Base-by-base conservation (phyloP, 2,888 invertebrate genomes). In the Drosophila dives region DNA sequence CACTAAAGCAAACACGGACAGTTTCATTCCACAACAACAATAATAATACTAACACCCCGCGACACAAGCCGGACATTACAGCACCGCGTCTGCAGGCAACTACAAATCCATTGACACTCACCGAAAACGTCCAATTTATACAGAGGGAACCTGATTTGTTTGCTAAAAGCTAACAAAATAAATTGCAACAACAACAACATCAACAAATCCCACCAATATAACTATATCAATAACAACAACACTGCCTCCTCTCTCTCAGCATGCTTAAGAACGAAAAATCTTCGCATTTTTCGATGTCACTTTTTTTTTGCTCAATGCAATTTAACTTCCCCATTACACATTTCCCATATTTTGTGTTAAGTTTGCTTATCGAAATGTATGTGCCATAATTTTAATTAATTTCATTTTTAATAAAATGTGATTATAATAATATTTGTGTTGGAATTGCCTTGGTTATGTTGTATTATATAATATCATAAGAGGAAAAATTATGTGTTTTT, bases 51-150 rank as follows among this genome's bases (percentile, higher is more conserved):
- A 77, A 73, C 72, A 89, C 91, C 71, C 69, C 84, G 75, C 91
- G 90, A 75, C 90, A 91, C 79, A 92, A 91, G 90, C 81, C 94
- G 79, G 93, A 93, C 88, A 94, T 94, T 79, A 94, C 94, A 61
- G 94, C 94, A 77, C 93, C 93, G 70, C 93, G 93, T 86, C 92
- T 95, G 81, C 92, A 94, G 76, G 94, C 94, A 55, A 94, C 94
- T 74, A 94, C 94, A 78, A 95, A 94, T 92, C 94, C 94, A 67
- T 93, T 93, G 91, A 94, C 93, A 61, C 93, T 94, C 74, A 93
- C 91, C 84, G 92, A 93, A 77, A 92, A 92, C 89, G 92, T 91
- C 74, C 90, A 91, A 69, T 92, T 91, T 76, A 92, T 91, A 70
- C 81, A 90, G 74, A 91, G 90, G 83, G 88, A 89, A 77, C 83